These are phyloP conservation scores for Somateria mollissima DNA, from an alignment of 2,797 vertebrate species.

Conservation along the genomic window DNA sequence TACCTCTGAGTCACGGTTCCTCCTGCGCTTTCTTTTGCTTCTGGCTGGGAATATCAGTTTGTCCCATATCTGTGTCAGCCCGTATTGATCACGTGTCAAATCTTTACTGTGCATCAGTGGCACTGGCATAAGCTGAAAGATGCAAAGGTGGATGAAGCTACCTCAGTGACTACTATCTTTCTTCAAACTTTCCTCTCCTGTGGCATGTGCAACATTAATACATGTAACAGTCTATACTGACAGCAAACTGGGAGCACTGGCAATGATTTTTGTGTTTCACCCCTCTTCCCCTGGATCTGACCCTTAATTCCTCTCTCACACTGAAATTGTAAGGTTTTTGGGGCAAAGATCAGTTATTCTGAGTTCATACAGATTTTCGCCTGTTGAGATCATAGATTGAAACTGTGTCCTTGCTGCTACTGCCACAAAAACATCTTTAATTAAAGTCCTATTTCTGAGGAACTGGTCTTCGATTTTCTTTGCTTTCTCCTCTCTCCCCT, in stretches of 20 bases:
- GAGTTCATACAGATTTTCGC: neutral
- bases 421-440: neutral
- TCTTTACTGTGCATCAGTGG: neutral
- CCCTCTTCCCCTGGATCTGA: neutral
- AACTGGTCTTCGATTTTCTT: neutral
- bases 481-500: neutral
- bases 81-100: neutral
- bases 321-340: neutral
- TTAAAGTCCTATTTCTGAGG: neutral
- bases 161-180: neutral
- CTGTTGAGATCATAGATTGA: neutral
- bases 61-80: neutral
- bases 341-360: neutral
- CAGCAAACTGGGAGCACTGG: neutral
- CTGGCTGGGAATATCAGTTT: neutral
- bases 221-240: neutral
- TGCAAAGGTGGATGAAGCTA: neutral
- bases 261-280: neutral
- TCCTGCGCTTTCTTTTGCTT: neutral
- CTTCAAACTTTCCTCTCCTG: neutral
- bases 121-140: neutral
- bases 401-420: neutral
- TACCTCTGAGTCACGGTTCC: neutral
- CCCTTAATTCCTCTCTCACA: neutral
- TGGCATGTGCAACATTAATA: neutral